A percentile compares a stretch with the other conserved stretches of the same genome.
Conservation (phyloP, 2,113 vertebrate species). For the Gnathonemus longibarbis region DNA sequence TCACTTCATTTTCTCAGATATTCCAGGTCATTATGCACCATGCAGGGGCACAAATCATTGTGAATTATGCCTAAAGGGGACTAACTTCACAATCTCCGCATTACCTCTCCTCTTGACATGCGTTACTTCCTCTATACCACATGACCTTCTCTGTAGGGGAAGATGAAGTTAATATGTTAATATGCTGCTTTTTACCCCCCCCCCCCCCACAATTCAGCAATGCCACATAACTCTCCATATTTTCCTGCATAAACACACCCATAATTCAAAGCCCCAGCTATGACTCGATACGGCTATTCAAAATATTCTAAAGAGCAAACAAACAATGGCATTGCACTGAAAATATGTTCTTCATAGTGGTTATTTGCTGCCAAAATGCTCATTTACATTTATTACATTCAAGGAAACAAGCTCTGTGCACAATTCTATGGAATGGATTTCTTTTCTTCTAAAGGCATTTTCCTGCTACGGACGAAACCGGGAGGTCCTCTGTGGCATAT, state of each 20-base stretch:
- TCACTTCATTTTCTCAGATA: constrained; percentile 8
- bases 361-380: not conserved
- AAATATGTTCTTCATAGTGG: not conserved
- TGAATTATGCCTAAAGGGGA: constrained; percentile 14
- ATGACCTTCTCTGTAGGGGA: not conserved
- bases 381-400: not conserved
- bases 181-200: not conserved
- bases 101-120: not conserved
- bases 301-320: not conserved
- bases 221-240: not conserved
- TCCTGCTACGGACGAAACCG: not conserved
- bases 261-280: not conserved
- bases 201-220: not conserved
- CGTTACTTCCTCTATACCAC: not conserved
- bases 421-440: not conserved
- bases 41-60: not conserved
- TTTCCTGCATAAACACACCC: not conserved
- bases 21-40: constrained; percentile 8
- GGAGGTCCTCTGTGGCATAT: not conserved
- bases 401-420: not conserved
- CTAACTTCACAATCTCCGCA: not conserved
- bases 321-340: not conserved
- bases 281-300: not conserved
- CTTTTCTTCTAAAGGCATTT: not conserved
- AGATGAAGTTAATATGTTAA: not conserved